These are phyloP conservation scores for Glaucopsyche alexis DNA, from an alignment of 2,888 invertebrate species.

Conservation along the genomic window DNA sequence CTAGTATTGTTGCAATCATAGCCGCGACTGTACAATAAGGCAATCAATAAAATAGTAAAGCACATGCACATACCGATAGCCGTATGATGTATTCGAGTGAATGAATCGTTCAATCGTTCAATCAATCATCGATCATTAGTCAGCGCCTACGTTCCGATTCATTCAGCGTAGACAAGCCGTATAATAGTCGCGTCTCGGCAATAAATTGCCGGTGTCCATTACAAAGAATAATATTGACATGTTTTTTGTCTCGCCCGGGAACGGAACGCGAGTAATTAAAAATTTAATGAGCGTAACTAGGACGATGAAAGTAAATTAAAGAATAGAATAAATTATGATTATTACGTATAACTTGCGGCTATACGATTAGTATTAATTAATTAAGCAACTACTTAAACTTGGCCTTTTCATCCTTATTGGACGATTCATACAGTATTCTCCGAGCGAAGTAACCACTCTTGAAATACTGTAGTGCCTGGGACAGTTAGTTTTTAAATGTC, in stretches of 20 bases:
- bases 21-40: constrained; percentile 1
- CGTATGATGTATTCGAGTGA: constrained; percentile 58
- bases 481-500: too few species aligned
- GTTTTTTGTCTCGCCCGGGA: constrained; percentile 26
- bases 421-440: too few species aligned
- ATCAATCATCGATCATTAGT: constrained; percentile 67
- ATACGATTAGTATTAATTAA: too few species aligned
- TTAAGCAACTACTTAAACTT: too few species aligned
- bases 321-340: too few species aligned
- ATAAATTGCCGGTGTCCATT: constrained; percentile 40
- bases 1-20: too few species aligned
- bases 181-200: constrained; percentile 41
- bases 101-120: constrained; percentile 66
- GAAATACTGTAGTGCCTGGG: too few species aligned
- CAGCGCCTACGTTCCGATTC: constrained; percentile 52
- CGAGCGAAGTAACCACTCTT: too few species aligned
- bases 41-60: constrained; percentile 31
- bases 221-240: constrained; percentile 37
- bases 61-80: constrained; percentile 45
- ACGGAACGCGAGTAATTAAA: constrained; percentile 7
- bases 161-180: constrained; percentile 46
- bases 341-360: too few species aligned
- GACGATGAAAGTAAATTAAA: not conserved
- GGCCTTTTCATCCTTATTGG: too few species aligned
- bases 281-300: not conserved